Conservation (phyloP, 1,140 invertebrate species). For the Melipona quadrifasciata region DNA sequence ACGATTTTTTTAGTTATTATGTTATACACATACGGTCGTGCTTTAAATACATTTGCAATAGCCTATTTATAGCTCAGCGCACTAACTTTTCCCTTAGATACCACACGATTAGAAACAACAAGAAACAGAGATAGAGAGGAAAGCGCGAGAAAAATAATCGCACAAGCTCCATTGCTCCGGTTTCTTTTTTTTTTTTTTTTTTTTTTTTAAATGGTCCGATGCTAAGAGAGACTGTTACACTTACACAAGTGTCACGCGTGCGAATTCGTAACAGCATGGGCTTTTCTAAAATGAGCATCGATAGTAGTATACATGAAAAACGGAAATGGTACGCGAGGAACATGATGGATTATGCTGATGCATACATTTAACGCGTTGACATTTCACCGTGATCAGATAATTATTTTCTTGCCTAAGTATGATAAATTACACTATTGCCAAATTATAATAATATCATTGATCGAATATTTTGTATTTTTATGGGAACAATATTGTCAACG, state of each 20-base stretch:
- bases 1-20: constrained; percentile 17
- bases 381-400: background rate
- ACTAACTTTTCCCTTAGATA: background rate
- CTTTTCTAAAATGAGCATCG: constrained; percentile 28
- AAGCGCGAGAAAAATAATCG: constrained; percentile 39
- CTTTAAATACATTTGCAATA: background rate
- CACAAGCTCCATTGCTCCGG: constrained; percentile 32
- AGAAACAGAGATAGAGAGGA: constrained; percentile 15
- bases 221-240: constrained; percentile 45
- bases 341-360: constrained; percentile 6
- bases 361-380: background rate
- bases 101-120: constrained; percentile 20
- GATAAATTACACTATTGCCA: background rate
- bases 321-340: constrained; percentile 11
- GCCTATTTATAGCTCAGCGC: background rate
- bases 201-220: constrained; percentile 47
- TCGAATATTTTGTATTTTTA: background rate
- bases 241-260: constrained; percentile 21
- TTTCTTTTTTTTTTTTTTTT: background rate
- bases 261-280: background rate
- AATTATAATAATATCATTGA: background rate
- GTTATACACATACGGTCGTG: constrained; percentile 4
- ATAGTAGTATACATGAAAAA: constrained; percentile 23
- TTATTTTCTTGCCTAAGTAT: background rate
- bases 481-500: background rate